Evolutionary conservation across 1,140 invertebrate species (phyloP), one percentile per base, ranked within the genome.

Genomic region (Trissolcus basalis): DNA sequence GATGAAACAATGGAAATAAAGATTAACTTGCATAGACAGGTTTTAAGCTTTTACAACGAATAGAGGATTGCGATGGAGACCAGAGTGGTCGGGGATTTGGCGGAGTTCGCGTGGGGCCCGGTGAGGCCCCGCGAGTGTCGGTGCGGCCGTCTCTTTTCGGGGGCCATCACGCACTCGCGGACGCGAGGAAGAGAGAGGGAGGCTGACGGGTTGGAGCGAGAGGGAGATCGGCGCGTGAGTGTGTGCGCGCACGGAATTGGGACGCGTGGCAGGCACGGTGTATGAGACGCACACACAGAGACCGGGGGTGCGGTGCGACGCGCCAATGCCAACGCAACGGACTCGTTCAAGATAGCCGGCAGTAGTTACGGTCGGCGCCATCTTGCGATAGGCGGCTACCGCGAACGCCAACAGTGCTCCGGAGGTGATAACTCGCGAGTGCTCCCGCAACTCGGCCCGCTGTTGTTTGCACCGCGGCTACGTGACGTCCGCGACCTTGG

Each of bases 351-450:
- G 68, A 63, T 71, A 67, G 55, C 70, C 63, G 56, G 58, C 58
- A 68, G 67, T 73, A 70, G 51, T 60, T 47, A 58, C 54, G 49
- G 39, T 56, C 35, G 33, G 60, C 79, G 83, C 83, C 82, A 83
- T 84, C 79, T 84, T 84, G 81, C 77, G 78, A 84, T 80, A 84
- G 81, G 81, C 83, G 81, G 81, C 81, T 82, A 80, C 78, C 69
- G 69, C 61, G 48, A 58, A 80, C 61, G 72, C 60, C 41, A 59
- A 41, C 63, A 56, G 69, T 19, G 6, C 33, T 7, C 55, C 58
- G 48, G 58, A 74, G 56, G 58, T 68, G 71, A 74, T 68, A 63
- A 56, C 45, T 56, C 39, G 54, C 45, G 43, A 63, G 59, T 58
- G 51, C 8, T 12, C 13, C 32, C 27, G 55, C 16, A 41, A 33